Evolutionary conservation across 2,888 invertebrate species (phyloP).

Genomic region (Drosophila villosipedis): DNA sequence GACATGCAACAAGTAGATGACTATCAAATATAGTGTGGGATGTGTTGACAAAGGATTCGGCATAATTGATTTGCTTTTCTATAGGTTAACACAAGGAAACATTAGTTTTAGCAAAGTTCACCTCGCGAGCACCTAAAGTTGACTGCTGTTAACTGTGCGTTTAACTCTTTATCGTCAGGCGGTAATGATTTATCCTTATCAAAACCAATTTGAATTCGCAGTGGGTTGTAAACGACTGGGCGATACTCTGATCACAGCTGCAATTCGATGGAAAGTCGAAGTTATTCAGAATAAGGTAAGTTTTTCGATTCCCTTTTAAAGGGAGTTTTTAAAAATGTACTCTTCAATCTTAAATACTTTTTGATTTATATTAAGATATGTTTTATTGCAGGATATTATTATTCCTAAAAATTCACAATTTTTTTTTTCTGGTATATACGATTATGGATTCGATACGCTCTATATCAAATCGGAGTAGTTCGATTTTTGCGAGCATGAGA

Average conservation of each 20-base stretch:
- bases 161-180: background rate
- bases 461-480: background rate
- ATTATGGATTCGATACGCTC: background rate
- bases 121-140: conserved; percentile 21
- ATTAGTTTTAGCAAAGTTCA: conserved; percentile 12
- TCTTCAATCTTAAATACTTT: background rate
- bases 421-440: background rate
- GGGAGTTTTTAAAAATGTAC: background rate
- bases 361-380: background rate
- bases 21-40: conserved; percentile 11
- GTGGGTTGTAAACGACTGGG: background rate
- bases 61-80: conserved; percentile 31
- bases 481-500: conserved; percentile 13
- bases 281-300: background rate
- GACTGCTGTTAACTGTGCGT: conserved; percentile 21
- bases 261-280: background rate
- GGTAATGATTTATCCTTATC: conserved; percentile 37
- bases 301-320: background rate
- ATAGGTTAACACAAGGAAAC: conserved; percentile 3
- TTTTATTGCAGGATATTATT: background rate
- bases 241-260: background rate
- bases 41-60: conserved; percentile 11
- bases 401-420: background rate
- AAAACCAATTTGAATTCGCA: conserved; percentile 6
- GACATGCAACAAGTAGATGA: conserved; percentile 29